Base-by-base conservation (phyloP, 1,140 invertebrate genomes). In the Drosophila rufa region DNA sequence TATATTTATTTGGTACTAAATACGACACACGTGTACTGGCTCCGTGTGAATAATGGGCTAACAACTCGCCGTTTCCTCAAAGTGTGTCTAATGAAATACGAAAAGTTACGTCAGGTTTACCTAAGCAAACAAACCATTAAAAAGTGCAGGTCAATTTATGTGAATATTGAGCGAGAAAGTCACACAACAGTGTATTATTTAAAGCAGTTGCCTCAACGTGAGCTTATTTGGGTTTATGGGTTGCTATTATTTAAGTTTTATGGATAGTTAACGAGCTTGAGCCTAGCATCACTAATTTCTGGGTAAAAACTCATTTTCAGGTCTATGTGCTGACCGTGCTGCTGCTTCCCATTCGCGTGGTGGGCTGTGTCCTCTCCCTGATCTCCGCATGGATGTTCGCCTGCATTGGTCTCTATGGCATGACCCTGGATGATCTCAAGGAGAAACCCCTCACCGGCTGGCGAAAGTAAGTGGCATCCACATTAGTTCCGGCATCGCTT, bases 341-440 rank as follows among this genome's bases (percentile, higher is more conserved):
- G 36, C 91, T 97, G 19, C 92, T 97, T 43, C 97, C 97, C 19
- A 94, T 98, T 61, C 94, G 97, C 58, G 94, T 98, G 19, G 94
- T 96, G 15, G 94, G 96, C 30, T 97, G 97, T 58, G 95, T 95
- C 59, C 94, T 95, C 22, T 94, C 97, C 53, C 95, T 98, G 46
- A 94, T 97, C 60, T 94, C 96, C 15, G 97, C 97, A 0, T 98
- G 97, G 96, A 93, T 96, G 71, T 94, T 98, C 9, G 97, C 97
- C 9, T 96, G 95, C 80, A 93, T 97, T 38, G 97, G 97, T 33
- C 94, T 97, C 4, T 95, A 95, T 79, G 96, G 97, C 4, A 84
- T 97, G 5, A 95, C 95, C 22, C 95, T 97, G 83, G 95, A 97
- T 57, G 96, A 97, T 77, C 93, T 97, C 7, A 94, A 95, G 65